A percentile compares a stretch with the other conserved stretches of the same genome.
Evolutionary conservation across 2,888 invertebrate species (phyloP).

Genomic region (Eudemis profundana): DNA sequence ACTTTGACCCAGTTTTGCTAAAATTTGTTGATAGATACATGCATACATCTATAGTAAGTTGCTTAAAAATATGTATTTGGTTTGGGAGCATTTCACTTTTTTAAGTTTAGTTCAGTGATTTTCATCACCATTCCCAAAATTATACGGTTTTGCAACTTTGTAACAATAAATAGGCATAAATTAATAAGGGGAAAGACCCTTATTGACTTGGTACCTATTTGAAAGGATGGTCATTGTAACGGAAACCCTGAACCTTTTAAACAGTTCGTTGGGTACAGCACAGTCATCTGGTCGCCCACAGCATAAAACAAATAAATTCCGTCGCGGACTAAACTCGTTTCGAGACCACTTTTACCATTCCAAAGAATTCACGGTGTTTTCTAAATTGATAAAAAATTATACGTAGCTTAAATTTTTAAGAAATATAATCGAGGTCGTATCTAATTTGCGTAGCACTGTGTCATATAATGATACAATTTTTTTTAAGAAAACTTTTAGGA

Average conservation of each 20-base stretch:
- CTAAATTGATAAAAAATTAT: slow-evolving; percentile 15
- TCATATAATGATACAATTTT: not conserved
- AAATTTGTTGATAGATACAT: too few relatives aligned
- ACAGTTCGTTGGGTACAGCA: not conserved
- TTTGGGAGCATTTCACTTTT: too few relatives aligned
- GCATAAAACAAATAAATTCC: slow-evolving; percentile 17
- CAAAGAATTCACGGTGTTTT: slow-evolving; percentile 17
- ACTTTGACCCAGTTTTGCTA: too few relatives aligned
- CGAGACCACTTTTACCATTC: slow-evolving; percentile 25
- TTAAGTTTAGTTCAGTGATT: too few relatives aligned
- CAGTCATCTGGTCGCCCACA: slow-evolving; percentile 1
- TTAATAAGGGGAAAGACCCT: too few relatives aligned
- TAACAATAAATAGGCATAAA: too few relatives aligned
- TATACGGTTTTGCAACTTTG: too few relatives aligned
- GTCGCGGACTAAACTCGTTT: slow-evolving; percentile 28
- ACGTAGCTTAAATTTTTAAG: not conserved
- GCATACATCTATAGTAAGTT: too few relatives aligned
- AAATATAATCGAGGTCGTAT: not conserved
- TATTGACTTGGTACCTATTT: too few relatives aligned
- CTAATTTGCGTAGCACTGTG: not conserved
- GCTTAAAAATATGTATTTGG: too few relatives aligned
- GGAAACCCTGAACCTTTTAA: not conserved
- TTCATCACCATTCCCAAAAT: too few relatives aligned
- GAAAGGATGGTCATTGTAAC: not conserved
- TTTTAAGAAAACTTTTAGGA: not conserved